Evolutionary conservation across 2,888 invertebrate genomes (phyloP).

Genomic region (Salticus scenicus): DNA sequence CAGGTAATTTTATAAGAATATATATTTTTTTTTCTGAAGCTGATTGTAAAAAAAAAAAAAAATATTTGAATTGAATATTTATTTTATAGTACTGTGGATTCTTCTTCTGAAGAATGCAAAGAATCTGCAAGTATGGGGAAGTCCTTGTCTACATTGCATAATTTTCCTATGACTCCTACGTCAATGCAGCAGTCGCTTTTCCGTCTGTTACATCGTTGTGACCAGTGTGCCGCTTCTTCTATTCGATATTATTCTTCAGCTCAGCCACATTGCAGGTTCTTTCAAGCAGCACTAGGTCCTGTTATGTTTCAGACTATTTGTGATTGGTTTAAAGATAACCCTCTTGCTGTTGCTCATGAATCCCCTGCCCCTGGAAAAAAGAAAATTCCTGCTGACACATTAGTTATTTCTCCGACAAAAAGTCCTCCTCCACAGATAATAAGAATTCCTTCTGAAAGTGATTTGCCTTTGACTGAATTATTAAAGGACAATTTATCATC

Average conservation of each 20-base stretch:
- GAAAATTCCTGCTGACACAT: not conserved
- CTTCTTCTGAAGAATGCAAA: constrained; percentile 35
- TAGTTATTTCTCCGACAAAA: constrained; percentile 40
- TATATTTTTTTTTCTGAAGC: too few relatives aligned
- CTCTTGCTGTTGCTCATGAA: constrained; percentile 52
- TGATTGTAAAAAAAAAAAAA: too few relatives aligned
- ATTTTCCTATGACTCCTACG: constrained; percentile 35
- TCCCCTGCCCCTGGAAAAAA: constrained; percentile 34
- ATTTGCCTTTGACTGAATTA: constrained; percentile 24
- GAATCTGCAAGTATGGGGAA: constrained; percentile 13
- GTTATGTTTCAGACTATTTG: constrained; percentile 53
- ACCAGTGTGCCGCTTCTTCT: constrained; percentile 46
- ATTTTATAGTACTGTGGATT: constrained; percentile 34
- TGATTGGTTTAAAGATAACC: constrained; percentile 58
- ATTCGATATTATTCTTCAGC: constrained; percentile 57
- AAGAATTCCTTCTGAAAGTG: constrained; percentile 34
- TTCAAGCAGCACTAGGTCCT: constrained; percentile 65
- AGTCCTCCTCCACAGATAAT: constrained; percentile 59
- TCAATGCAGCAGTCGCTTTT: constrained; percentile 51
- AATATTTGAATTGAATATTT: not conserved
- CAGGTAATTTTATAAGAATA: constrained; percentile 52
- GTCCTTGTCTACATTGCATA: not conserved
- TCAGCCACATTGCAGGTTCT: constrained; percentile 65
- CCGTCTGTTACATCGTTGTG: constrained; percentile 57
- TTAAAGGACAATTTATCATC: constrained; percentile 15